Base-by-base conservation (phyloP, 2,113 vertebrate genomes). In the Chamaea fasciata region DNA sequence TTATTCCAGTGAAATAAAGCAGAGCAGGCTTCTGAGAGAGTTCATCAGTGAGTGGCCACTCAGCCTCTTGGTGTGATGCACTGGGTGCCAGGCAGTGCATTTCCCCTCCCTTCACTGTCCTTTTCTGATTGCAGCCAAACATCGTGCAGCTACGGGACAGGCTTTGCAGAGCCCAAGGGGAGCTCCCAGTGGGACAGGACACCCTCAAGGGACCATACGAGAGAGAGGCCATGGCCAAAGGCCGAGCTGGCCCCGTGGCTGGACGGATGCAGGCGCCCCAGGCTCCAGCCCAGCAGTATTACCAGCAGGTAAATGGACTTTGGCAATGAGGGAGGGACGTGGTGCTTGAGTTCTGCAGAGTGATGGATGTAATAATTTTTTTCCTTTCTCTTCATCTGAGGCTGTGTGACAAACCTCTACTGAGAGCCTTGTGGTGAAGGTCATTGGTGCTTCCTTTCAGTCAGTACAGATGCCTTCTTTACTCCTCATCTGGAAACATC, bases 61-160 rank as follows among this genome's bases (percentile, higher is more conserved):
- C 31, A 33, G n/a, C 19, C 17, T 23, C 56, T 70, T 6, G 15
- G 26, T 71, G 31, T n/a, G 71, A 37, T 50, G 35, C 56, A 10
- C 44, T 14, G 69, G 10, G 6, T 50, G 59, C 60, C 52, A 22
- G 37, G 60, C 41, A 50, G 11, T 20, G 39, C 47, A 2, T 5
- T 37, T 83, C 44, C 81, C 39, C 33, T 73, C 5, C n/a, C 41
- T 76, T 90, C 30, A 8, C 55, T 97, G n/a, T 71, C 13, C 31
- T 95, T 74, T 77, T 49, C 70, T 94, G 26, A 69, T 94, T 88
- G 13, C 90, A 99, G 99, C 96, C 97, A 15, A 95, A 98, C 83
- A 97, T 99, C 7, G 60, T 98, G 94, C 98, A 98, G 96, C 97
- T 99, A 26, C 98, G 98, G 7, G 98, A 99, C 37, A 98, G 99